A percentile compares a stretch with the other conserved stretches of the same genome.
These are phyloP conservation scores for Platyrinchus mystaceus DNA, from an alignment of 2,797 vertebrate genomes.

Conservation along the genomic window DNA sequence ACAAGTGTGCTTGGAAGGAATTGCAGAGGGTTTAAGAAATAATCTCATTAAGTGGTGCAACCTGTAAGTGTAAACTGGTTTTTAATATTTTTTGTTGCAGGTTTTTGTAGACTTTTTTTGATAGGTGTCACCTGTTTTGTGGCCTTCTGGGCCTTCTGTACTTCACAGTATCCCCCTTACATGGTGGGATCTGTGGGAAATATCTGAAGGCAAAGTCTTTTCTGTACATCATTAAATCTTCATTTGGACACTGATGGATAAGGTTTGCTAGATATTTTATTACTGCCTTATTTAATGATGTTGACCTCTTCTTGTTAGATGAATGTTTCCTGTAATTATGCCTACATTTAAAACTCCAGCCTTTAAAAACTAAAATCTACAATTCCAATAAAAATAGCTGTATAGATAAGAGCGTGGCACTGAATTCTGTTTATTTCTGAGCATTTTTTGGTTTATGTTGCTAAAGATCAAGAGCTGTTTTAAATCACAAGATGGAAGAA, in stretches of 20 bases:
- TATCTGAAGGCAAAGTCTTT: neutral
- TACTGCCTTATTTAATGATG: neutral
- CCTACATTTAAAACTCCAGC: neutral
- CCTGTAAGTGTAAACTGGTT: neutral
- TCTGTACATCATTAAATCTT: neutral
- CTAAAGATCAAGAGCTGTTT: neutral
- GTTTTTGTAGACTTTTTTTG: neutral
- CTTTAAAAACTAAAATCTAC: neutral
- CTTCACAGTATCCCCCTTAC: neutral
- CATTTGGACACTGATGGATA: neutral
- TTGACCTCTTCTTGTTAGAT: neutral
- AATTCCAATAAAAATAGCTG: neutral
- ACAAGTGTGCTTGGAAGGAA: neutral
- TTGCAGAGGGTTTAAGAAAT: neutral
- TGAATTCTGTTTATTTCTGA: neutral
- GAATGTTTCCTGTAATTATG: neutral
- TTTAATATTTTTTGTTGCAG: too few species aligned
- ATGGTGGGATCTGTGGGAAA: neutral
- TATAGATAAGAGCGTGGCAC: neutral
- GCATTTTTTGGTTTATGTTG: neutral
- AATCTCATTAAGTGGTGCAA: neutral
- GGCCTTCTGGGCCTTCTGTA: neutral
- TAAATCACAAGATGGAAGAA: neutral
- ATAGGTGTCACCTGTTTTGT: neutral
- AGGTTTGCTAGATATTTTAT: neutral